These are phyloP conservation scores for Lytechinus variegatus DNA, from an alignment of 35 echinoderm and acorn worm genomes.

Conservation along the genomic window DNA sequence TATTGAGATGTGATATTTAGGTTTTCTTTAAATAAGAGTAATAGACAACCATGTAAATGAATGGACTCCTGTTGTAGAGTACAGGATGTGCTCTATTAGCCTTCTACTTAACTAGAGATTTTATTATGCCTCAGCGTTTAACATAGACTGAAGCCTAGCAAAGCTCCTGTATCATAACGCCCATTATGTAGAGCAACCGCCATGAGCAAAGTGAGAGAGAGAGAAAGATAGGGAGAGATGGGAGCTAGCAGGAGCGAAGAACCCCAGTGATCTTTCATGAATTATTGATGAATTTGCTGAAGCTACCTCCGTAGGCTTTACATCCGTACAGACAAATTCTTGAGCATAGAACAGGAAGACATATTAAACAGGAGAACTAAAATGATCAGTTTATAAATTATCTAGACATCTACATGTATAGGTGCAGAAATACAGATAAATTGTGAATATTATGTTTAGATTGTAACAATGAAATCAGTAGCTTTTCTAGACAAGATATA, in stretches of 20 bases:
- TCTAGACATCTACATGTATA: not conserved
- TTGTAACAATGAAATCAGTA: not conserved
- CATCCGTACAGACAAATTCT: conserved; percentile 2
- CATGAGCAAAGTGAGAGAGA: not conserved
- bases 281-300: conserved; percentile 13
- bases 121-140: not conserved
- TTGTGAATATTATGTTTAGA: not conserved
- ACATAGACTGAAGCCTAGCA: conserved; percentile 12
- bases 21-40: not conserved
- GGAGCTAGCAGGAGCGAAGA: not conserved
- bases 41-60: not conserved
- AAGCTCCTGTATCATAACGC: conserved; percentile 35
- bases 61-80: not conserved
- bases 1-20: not conserved
- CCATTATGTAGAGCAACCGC: conserved; percentile 23
- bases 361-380: not conserved
- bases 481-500: not conserved
- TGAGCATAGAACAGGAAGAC: not conserved
- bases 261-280: not conserved
- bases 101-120: not conserved
- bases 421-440: not conserved
- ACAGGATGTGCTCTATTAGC: conserved; percentile 50
- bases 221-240: not conserved
- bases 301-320: not conserved
- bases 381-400: not conserved